These are phyloP conservation scores for Pogonognathellus flavescens DNA, from an alignment of 1,140 invertebrate genomes.

Conservation along the genomic window DNA sequence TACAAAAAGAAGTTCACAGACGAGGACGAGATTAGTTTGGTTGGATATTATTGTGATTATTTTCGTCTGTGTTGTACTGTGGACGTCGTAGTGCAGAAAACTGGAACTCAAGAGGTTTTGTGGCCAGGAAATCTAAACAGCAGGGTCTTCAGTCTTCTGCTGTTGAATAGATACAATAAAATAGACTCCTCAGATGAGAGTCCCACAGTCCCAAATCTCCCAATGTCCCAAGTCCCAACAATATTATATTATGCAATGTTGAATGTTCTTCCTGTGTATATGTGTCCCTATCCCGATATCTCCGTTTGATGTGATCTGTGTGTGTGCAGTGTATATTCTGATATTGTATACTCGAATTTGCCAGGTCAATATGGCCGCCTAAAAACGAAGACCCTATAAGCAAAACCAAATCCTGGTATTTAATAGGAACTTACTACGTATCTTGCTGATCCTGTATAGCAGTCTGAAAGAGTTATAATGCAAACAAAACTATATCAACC, in stretches of 20 bases:
- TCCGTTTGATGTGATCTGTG: slow-evolving; percentile 35
- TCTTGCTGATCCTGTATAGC: too few species aligned
- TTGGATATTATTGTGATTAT: too few species aligned
- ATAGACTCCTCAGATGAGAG: not conserved
- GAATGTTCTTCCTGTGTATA: not conserved
- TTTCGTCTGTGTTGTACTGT: not conserved
- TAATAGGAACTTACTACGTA: not conserved
- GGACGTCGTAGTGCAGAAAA: not conserved
- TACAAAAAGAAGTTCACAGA: too few species aligned
- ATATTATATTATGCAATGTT: too few species aligned
- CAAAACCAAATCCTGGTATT: slow-evolving; percentile 29
- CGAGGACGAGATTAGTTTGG: too few species aligned
- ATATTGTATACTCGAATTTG: slow-evolving; percentile 34
- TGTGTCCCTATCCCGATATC: slow-evolving; percentile 17
- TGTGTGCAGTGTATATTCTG: not conserved
- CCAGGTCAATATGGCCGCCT: slow-evolving; percentile 55
- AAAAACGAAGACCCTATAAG: not conserved
- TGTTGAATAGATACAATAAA: not conserved
- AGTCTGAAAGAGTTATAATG: too few species aligned
- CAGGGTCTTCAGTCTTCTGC: not conserved
- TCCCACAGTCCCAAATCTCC: too few species aligned
- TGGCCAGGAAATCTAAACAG: slow-evolving; percentile 15
- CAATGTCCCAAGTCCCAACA: too few species aligned
- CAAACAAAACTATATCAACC: too few species aligned
- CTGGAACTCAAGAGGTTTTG: not conserved